These are phyloP conservation scores for Xanthorhoe designata DNA, from an alignment of 2,888 invertebrate genomes.

Conservation along the genomic window DNA sequence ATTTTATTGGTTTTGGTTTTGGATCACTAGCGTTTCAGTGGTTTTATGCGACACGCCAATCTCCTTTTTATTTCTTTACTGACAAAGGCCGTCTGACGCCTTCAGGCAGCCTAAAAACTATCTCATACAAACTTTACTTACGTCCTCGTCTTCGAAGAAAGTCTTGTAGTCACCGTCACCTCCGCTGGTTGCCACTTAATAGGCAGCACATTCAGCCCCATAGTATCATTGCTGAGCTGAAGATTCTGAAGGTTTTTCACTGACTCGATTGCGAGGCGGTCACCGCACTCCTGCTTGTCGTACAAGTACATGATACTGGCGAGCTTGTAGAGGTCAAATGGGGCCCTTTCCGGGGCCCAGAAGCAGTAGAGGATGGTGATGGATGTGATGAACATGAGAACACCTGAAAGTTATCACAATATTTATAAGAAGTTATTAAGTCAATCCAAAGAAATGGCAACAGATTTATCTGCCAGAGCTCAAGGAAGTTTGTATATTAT, in stretches of 20 bases:
- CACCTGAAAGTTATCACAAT: slow-evolving; percentile 53
- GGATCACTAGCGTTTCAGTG: too few relatives aligned
- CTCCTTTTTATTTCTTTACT: too few relatives aligned
- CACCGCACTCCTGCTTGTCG: slow-evolving; percentile 63
- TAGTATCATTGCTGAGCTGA: slow-evolving; percentile 60
- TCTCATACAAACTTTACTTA: slow-evolving; percentile 44
- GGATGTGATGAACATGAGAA: slow-evolving; percentile 54
- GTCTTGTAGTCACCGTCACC: slow-evolving; percentile 58
- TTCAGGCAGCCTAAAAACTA: too few relatives aligned
- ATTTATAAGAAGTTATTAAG: too few relatives aligned
- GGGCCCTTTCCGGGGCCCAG: slow-evolving; percentile 60
- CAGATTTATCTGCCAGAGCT: too few relatives aligned
- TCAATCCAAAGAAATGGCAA: too few relatives aligned
- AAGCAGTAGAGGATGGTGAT: slow-evolving; percentile 58
- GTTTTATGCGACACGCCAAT: slow-evolving; percentile 20
- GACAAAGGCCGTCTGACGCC: too few relatives aligned
- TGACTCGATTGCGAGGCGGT: slow-evolving; percentile 43
- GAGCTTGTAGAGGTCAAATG: slow-evolving; percentile 61
- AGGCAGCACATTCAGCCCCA: slow-evolving; percentile 54
- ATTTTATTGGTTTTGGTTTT: too few relatives aligned
- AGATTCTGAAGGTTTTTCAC: slow-evolving; percentile 56
- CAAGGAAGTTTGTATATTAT: too few relatives aligned
- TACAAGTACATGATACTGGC: slow-evolving; percentile 73
- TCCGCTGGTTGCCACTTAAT: slow-evolving; percentile 57
- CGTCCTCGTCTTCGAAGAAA: slow-evolving; percentile 65